Evolutionary conservation across 2,888 invertebrate species (phyloP).

Genomic region (Abrostola tripartita): DNA sequence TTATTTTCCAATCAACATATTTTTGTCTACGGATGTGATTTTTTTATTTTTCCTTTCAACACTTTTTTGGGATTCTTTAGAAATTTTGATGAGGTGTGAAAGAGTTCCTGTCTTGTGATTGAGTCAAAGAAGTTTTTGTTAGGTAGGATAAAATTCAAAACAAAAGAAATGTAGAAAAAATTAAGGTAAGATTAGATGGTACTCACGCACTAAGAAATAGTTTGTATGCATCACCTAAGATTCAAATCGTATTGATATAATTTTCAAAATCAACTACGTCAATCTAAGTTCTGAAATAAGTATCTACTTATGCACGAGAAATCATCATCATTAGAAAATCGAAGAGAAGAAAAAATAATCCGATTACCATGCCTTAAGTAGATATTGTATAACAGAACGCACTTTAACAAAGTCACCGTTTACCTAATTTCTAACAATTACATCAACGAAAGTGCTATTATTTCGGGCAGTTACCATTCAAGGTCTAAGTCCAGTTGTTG

Average conservation of each 20-base stretch:
- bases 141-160: constrained; percentile 41
- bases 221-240: too few relatives aligned
- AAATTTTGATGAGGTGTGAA: constrained; percentile 85
- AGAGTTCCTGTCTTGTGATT: constrained; percentile 78
- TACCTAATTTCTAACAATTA: constrained; percentile 45
- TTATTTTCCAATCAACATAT: constrained; percentile 87
- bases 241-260: too few relatives aligned
- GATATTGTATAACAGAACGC: too few relatives aligned
- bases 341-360: too few relatives aligned
- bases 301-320: too few relatives aligned
- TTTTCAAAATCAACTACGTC: too few relatives aligned
- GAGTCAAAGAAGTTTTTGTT: constrained; percentile 76
- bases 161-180: constrained; percentile 4
- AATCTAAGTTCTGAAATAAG: too few relatives aligned
- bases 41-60: constrained; percentile 70
- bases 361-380: too few relatives aligned
- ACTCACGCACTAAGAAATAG: too few relatives aligned
- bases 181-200: not conserved
- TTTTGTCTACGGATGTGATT: constrained; percentile 78
- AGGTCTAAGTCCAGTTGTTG: constrained; percentile 54
- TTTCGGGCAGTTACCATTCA: constrained; percentile 47
- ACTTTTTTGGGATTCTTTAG: constrained; percentile 71
- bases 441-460: constrained; percentile 50
- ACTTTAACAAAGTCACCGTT: constrained; percentile 26
- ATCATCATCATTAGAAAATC: too few relatives aligned